Base-by-base conservation (phyloP, 2,888 invertebrate genomes). In the Litoditis marina region DNA sequence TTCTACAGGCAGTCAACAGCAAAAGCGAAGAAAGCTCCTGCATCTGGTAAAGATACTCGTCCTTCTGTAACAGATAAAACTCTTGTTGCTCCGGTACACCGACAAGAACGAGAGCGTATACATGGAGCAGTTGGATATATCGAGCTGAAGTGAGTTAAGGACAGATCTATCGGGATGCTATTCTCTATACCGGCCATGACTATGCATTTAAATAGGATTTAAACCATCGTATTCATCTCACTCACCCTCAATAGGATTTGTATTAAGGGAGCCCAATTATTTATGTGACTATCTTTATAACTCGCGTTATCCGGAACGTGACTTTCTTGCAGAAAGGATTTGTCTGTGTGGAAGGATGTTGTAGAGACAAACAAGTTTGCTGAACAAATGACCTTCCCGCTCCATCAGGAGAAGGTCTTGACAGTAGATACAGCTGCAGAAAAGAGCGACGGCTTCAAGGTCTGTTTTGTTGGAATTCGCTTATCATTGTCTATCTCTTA, bases 371-470 rank as follows among this genome's bases (percentile, higher is more conserved):
- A 78, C 58, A 68, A 77, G 32, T 60, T 71, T 46, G 74, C 77
- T 13, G 79, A 81, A n/a, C 77, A 77, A 54, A 60, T 79, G 19
- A 63, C 63, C 1, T 81, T 81, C 51, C 81, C 81, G 7, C 61
- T 81, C 8, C 71, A 74, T 47, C 62, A 61, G 16, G 64, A 66
- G 19, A 32, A 54, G 19, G 60, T 65, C 30, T 52, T 47, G 16
- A 49, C 44, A 2, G 57, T 50, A 4, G 59, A 59, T 44, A 39
- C 47, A 8, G 65, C 60, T 8, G 55, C 63, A 22, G 60, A 66
- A 16, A 63, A 69, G 39, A 66, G 67, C 2, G 68, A 65, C 28
- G 64, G 68, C 25, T 61, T 72, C 44, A 22, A 54, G 39, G 66
- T 68, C 59, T 60, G 27, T 46, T 51, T 32, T 36, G 42, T 54